Evolutionary conservation across 1,140 invertebrate genomes (phyloP).

Genomic region (Atta colombica): DNA sequence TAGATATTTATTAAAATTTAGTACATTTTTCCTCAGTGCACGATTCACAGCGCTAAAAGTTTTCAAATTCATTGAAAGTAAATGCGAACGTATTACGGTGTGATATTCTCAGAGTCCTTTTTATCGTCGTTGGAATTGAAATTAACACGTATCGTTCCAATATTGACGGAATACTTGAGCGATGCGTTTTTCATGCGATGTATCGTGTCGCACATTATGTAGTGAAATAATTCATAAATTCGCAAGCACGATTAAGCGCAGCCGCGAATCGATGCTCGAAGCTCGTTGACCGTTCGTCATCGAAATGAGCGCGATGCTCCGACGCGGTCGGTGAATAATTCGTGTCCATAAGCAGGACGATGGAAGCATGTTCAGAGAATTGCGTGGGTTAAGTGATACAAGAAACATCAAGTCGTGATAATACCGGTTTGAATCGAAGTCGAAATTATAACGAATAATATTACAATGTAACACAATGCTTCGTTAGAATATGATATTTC

Average conservation of each 20-base stretch:
- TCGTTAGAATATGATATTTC: not conserved
- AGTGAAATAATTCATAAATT: slow-evolving; percentile 59
- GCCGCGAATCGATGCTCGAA: slow-evolving; percentile 50
- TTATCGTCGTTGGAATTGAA: slow-evolving; percentile 40
- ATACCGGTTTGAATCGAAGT: not conserved
- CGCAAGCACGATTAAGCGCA: slow-evolving; percentile 33
- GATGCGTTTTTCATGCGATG: slow-evolving; percentile 36
- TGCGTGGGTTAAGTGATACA: slow-evolving; percentile 44
- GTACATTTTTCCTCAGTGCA: too few relatives aligned
- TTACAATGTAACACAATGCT: not conserved
- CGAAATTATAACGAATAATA: slow-evolving; percentile 12
- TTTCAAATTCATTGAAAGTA: slow-evolving; percentile 6
- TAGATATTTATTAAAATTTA: too few relatives aligned
- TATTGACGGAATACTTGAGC: slow-evolving; percentile 43
- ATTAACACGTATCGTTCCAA: slow-evolving; percentile 23
- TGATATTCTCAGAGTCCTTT: not conserved
- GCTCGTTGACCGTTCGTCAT: slow-evolving; percentile 48
- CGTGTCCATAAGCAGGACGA: slow-evolving; percentile 2
- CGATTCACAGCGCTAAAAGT: not conserved
- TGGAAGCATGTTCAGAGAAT: slow-evolving; percentile 50
- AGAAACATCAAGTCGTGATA: slow-evolving; percentile 1
- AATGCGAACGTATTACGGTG: not conserved
- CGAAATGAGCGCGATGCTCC: slow-evolving; percentile 51
- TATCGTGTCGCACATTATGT: slow-evolving; percentile 41
- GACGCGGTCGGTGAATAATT: slow-evolving; percentile 43